Conservation (phyloP, 2,113 vertebrate genomes). For the Chascanopsetta lugubris region DNA sequence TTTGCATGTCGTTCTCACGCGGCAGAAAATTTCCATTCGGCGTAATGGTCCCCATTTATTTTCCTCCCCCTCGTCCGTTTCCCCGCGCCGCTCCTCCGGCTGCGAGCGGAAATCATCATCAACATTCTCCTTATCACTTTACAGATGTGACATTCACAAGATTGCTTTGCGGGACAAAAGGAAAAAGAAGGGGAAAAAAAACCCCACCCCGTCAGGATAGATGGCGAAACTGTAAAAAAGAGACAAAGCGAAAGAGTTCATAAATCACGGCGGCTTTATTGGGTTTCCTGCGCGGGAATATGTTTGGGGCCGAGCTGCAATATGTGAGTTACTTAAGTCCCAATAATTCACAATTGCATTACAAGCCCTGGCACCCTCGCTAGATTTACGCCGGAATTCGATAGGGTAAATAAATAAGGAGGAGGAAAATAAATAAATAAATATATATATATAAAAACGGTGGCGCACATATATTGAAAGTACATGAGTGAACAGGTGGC, state of each 20-base stretch:
- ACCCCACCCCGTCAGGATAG: no score
- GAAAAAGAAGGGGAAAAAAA: no score
- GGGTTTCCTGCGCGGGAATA: slow-evolving; percentile 60
- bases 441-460: slow-evolving; percentile 19
- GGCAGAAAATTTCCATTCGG: slow-evolving; percentile 44
- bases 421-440: not conserved
- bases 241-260: no score
- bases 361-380: slow-evolving; percentile 46
- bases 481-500: slow-evolving; percentile 59
- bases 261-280: slow-evolving; percentile 69
- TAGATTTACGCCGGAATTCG: slow-evolving; percentile 38
- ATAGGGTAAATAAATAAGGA: no score
- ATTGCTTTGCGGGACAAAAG: slow-evolving; percentile 37
- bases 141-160: slow-evolving; percentile 51
- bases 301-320: slow-evolving; percentile 58
- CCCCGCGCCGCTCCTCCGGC: not conserved
- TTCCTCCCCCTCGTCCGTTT: not conserved
- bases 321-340: slow-evolving; percentile 67
- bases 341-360: slow-evolving; percentile 74
- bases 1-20: slow-evolving; percentile 44
- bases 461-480: slow-evolving; percentile 36
- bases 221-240: slow-evolving; percentile 43
- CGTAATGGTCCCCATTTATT: slow-evolving; percentile 58
- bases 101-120: slow-evolving; percentile 52
- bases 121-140: slow-evolving; percentile 66